phyloP scores from a whole-genome alignment of 2,888 invertebrate species.

The Mongoloraphidia duomilia region DNA sequence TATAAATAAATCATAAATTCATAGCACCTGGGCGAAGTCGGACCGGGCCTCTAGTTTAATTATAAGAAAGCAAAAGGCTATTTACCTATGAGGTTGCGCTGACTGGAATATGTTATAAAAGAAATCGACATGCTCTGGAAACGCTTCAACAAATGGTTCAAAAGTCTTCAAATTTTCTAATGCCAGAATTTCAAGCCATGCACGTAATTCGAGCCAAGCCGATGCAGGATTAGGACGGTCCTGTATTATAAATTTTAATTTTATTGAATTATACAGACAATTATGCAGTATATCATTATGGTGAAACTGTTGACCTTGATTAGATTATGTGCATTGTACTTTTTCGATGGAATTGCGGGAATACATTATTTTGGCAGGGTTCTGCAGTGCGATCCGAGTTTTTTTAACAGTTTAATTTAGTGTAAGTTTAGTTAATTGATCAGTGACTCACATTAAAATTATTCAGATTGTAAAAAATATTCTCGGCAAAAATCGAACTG shows the following conservation, averaged over 20 bases:
- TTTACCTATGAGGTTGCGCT: slow-evolving; percentile 47
- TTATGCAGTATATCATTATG: too few species aligned
- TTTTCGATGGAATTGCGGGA: too few species aligned
- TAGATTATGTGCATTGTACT: too few species aligned
- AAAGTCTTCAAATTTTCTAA: slow-evolving; percentile 50
- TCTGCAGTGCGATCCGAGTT: background rate
- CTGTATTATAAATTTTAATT: slow-evolving; percentile 20
- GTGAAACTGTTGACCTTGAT: too few species aligned
- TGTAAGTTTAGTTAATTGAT: slow-evolving; percentile 6
- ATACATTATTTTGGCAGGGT: too few species aligned
- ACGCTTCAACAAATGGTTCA: slow-evolving; percentile 43
- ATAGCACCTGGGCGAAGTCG: too few species aligned
- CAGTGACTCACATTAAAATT: slow-evolving; percentile 6
- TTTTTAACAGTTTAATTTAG: slow-evolving; percentile 3
- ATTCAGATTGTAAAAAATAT: too few species aligned
- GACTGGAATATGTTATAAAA: slow-evolving; percentile 55
- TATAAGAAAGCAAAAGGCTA: slow-evolving; percentile 2
- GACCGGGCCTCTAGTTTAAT: background rate
- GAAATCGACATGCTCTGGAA: slow-evolving; percentile 33
- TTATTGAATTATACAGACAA: background rate
- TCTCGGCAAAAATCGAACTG: too few species aligned
- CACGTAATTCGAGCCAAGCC: slow-evolving; percentile 62
- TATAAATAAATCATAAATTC: too few species aligned
- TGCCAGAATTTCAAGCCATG: slow-evolving; percentile 72
- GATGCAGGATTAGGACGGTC: slow-evolving; percentile 55